Base-by-base conservation (phyloP, 2,888 invertebrate genomes). In the Troides oblongomaculatus region DNA sequence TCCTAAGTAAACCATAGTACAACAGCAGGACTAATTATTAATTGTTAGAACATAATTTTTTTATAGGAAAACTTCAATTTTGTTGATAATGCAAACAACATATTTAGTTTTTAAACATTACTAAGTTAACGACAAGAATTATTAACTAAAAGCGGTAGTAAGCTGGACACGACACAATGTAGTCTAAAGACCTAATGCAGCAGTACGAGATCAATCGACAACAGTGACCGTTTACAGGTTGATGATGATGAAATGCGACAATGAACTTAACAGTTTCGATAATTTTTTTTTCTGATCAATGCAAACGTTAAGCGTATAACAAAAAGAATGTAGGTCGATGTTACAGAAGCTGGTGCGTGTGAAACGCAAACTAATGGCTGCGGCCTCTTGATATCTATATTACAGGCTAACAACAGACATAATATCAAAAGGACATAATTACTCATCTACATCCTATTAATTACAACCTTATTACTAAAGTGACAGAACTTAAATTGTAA, bases 341-440 rank as follows among this genome's bases (percentile, higher is more conserved):
- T 64, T 72, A 66, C 56, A 65, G 59, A 69, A 69, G 58, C 39
- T 14, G 64, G 64, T 61, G 65, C 70, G 68, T 90, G 91, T 87
- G 91, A 90, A 92, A 90, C 76, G 84, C 86, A 91, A 92, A 91
- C 89, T 82, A 68, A 66, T 68, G 72, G 66, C 72, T 64, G 73
- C 74, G 77, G 73, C 74, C 73, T 76, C 70, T 75, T 85, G 86
- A 90, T 84, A 84, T 87, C 89, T 90, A 80, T 85, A 89, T 90
- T 84, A 85, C 77, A 73, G 67, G 68, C 72, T 72, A 70, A 46
- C 60, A 56, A 71, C 71, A 67, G 68, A 60, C 65, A 62, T 46
- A 36, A 60, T 23, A 56, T 21, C 39, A 70, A 64, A 72, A 72
- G 62, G 72, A 57, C 72, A 64, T 68, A 73, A 68, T 72, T 69